Conservation (phyloP, 2,797 vertebrate species). For the Pelobates cultripes region DNA sequence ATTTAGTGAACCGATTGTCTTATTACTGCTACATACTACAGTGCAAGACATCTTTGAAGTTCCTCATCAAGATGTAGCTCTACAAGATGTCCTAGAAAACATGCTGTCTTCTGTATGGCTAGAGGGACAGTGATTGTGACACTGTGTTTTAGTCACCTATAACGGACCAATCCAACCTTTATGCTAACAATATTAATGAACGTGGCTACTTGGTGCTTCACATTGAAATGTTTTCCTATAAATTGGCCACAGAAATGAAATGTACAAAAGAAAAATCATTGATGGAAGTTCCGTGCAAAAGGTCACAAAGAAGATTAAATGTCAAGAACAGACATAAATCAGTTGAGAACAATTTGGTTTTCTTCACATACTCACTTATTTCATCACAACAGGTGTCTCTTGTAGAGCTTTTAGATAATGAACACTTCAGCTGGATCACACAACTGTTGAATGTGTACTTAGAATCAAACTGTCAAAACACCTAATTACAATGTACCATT, state of each 20-base stretch:
- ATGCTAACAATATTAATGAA: neutral
- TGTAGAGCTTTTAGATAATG: conserved; percentile 33
- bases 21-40: no score
- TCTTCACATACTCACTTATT: conserved; percentile 43
- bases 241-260: neutral
- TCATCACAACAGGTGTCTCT: conserved; percentile 49
- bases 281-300: conserved; percentile 40
- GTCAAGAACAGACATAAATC: conserved; percentile 49
- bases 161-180: no score
- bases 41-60: no score
- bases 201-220: neutral
- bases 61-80: no score
- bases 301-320: conserved; percentile 50
- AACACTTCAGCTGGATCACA: conserved; percentile 50
- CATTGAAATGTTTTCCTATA: neutral
- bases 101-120: no score
- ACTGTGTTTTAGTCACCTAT: no score
- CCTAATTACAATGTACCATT: conserved; percentile 34
- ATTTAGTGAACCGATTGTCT: no score
- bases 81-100: no score
- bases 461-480: conserved; percentile 50
- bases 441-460: conserved; percentile 50
- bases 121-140: no score
- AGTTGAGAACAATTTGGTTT: conserved; percentile 46
- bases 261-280: conserved; percentile 8